A percentile compares a stretch with the other conserved stretches of the same genome.
These are phyloP conservation scores for Sardina pilchardus DNA, from an alignment of 2,113 vertebrate genomes.

Conservation along the genomic window DNA sequence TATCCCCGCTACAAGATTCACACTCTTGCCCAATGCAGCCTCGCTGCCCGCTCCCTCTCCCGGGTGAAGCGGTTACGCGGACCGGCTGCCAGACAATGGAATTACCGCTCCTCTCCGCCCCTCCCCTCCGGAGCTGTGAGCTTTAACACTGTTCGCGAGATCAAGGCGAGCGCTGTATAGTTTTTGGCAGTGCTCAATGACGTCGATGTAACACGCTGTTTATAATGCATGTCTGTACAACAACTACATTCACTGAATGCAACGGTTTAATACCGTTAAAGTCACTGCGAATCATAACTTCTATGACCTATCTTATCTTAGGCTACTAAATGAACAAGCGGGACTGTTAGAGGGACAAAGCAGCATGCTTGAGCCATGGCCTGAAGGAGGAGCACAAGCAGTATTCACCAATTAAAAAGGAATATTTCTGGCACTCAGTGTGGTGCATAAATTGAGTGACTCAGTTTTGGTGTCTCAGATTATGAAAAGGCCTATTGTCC, in stretches of 20 bases:
- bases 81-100: slow-evolving; percentile 38
- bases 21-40: not conserved
- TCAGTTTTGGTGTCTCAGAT: slow-evolving; percentile 1
- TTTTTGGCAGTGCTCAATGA: not conserved
- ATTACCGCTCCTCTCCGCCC: slow-evolving; percentile 30
- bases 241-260: no score
- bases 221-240: no score
- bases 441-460: not conserved
- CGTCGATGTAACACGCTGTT: not conserved
- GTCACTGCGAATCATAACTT: no score
- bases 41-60: not conserved
- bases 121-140: slow-evolving; percentile 26
- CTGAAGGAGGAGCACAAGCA: not conserved
- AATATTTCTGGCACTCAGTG: not conserved
- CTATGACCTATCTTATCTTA: no score
- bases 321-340: no score
- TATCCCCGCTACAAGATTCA: not conserved
- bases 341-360: not conserved
- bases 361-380: not conserved
- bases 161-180: not conserved
- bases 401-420: not conserved
- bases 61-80: not conserved
- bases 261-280: no score
- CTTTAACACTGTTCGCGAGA: not conserved
- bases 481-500: not conserved